These are phyloP conservation scores for Paracentrotus lividus DNA, from an alignment of 53 echinoderm and acorn worm genomes.

Conservation along the genomic window DNA sequence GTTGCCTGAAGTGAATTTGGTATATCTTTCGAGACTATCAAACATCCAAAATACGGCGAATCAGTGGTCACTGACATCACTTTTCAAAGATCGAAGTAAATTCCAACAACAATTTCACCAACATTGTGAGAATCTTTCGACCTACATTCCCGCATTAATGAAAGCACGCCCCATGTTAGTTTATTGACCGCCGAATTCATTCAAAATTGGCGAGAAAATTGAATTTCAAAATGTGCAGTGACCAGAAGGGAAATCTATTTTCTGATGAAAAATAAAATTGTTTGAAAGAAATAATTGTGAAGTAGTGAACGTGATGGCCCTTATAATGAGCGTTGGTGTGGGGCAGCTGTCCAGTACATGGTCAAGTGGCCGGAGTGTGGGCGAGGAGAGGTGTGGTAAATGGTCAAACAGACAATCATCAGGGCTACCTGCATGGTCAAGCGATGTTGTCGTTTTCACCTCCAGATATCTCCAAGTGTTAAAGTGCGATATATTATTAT, in stretches of 20 bases:
- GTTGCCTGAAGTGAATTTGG: no score
- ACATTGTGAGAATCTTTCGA: neutral
- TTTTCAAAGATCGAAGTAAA: neutral
- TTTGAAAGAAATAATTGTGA: neutral
- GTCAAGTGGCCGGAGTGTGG: neutral
- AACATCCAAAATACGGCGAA: neutral
- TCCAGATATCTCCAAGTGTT: neutral
- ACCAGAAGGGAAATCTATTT: conserved; percentile 6
- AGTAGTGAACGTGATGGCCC: conserved; percentile 5
- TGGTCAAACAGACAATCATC: neutral
- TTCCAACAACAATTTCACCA: neutral
- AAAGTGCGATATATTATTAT: no score
- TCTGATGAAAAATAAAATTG: neutral
- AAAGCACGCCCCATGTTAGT: neutral
- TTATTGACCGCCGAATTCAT: neutral
- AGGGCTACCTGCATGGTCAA: neutral
- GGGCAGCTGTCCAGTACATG: neutral
- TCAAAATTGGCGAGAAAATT: neutral
- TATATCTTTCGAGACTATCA: neutral
- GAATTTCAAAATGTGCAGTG: neutral
- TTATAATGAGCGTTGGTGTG: neutral
- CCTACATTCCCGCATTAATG: neutral
- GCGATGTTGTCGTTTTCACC: neutral
- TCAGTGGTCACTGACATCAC: neutral
- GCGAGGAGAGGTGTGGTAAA: neutral